Conservation (phyloP, 2,113 vertebrate species). For the Spilogale gracilis region DNA sequence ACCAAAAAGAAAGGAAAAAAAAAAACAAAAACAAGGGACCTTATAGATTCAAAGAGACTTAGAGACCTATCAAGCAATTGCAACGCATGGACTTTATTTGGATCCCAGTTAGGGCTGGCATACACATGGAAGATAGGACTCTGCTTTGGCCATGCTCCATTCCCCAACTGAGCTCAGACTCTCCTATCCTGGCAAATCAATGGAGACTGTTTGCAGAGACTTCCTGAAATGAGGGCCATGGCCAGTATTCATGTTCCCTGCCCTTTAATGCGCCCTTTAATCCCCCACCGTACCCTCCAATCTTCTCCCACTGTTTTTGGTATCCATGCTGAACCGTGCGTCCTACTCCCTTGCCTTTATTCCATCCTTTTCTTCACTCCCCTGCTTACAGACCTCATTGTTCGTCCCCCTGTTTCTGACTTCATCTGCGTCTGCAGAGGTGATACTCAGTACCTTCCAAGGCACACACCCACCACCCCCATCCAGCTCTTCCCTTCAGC, state of each 20-base stretch:
- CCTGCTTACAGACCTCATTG: background rate
- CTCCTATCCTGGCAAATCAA: background rate
- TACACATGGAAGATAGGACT: background rate
- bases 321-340: background rate
- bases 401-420: background rate
- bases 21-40: no score
- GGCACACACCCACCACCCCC: no score
- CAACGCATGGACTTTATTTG: background rate
- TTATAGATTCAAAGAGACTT: background rate
- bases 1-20: background rate
- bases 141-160: background rate
- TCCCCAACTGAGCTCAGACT: background rate
- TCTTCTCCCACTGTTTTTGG: background rate
- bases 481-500: background rate
- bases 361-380: background rate
- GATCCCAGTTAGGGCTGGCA: background rate
- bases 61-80: background rate
- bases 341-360: background rate
- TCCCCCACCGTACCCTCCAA: background rate
- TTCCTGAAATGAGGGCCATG: background rate
- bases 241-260: background rate
- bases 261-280: background rate
- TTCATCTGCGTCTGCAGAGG: background rate
- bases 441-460: background rate
- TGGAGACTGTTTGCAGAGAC: background rate